These are phyloP conservation scores for Acrocephalus scirpaceus DNA, from an alignment of 2,797 vertebrate genomes.

Conservation along the genomic window DNA sequence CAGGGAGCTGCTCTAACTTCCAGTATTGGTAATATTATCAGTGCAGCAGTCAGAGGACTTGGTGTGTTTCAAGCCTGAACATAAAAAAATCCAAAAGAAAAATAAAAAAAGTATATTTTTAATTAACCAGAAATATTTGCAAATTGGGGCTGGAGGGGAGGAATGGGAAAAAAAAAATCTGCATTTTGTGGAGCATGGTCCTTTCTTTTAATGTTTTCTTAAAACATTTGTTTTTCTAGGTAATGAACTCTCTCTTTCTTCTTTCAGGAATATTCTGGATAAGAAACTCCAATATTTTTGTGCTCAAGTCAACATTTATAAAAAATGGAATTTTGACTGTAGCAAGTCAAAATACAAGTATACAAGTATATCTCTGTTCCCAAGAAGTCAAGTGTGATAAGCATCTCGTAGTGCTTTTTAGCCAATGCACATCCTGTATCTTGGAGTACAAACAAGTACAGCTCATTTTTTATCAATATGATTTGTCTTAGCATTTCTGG, in stretches of 20 bases:
- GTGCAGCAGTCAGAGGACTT: not conserved
- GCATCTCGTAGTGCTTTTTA: not conserved
- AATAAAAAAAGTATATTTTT: not conserved
- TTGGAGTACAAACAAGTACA: not conserved
- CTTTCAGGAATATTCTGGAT: not conserved
- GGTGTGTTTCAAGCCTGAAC: not conserved
- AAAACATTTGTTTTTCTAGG: not conserved
- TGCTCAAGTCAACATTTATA: not conserved
- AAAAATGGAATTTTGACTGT: not conserved
- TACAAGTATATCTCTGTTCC: not conserved
- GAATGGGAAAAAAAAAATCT: accelerated
- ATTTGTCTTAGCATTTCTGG: not conserved
- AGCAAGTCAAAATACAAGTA: too few relatives aligned
- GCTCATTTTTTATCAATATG: accelerated
- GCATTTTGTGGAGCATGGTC: not conserved
- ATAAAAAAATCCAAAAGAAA: not conserved
- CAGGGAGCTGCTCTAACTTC: not conserved
- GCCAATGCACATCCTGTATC: not conserved
- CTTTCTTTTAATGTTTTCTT: not conserved
- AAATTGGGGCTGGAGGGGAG: not conserved
- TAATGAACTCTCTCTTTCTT: not conserved
- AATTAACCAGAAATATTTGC: not conserved
- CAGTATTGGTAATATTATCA: not conserved
- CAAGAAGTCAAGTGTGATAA: not conserved
- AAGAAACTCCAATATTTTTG: not conserved